These are phyloP conservation scores for Hyles vespertilio DNA, from an alignment of 1,140 invertebrate species.

Conservation along the genomic window DNA sequence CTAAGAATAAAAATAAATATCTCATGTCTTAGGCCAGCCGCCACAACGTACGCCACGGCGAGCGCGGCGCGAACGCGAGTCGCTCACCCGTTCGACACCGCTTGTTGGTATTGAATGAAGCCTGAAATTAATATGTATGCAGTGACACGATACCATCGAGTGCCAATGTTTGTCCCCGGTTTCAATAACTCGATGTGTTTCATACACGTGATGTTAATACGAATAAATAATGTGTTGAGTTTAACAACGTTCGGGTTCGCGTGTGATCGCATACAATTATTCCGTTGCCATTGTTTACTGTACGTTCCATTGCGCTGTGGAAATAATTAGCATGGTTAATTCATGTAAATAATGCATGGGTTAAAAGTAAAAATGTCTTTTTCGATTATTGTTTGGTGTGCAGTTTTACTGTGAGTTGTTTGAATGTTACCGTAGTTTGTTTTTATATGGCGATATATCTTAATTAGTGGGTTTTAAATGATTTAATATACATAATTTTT, in stretches of 20 bases:
- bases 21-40: not conserved
- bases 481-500: no score
- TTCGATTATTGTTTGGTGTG: no score
- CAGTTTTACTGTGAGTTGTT: no score
- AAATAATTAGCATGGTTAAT: no score
- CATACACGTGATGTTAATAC: not conserved
- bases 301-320: no score
- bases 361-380: no score
- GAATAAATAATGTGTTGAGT: slow-evolving; percentile 1
- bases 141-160: slow-evolving; percentile 21
- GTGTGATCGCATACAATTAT: not conserved
- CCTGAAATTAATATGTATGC: slow-evolving; percentile 37
- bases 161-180: slow-evolving; percentile 14
- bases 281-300: not conserved
- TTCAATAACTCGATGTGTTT: slow-evolving; percentile 16
- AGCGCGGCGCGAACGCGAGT: slow-evolving; percentile 8
- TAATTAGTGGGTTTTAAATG: no score
- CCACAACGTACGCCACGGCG: not conserved
- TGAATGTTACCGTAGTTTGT: no score
- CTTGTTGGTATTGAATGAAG: slow-evolving; percentile 66
- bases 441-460: no score
- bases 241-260: not conserved
- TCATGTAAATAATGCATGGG: no score
- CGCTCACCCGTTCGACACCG: slow-evolving; percentile 35
- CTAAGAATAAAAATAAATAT: not conserved